Conservation (phyloP, 2,888 invertebrate genomes). For the Drosophila stalkeri region DNA sequence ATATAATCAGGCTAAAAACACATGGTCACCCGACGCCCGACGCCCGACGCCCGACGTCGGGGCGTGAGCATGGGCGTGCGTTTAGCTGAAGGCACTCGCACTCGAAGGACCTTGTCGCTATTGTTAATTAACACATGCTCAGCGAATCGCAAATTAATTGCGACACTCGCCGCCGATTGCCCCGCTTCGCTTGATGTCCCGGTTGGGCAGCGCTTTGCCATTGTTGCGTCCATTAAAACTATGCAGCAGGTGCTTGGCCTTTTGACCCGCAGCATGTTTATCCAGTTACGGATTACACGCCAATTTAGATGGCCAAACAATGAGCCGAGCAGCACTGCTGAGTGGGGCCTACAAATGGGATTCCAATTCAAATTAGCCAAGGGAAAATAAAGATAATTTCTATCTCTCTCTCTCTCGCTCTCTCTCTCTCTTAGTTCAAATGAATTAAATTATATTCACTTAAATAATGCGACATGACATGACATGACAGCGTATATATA, state of each 20-base stretch:
- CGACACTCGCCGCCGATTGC: conserved; percentile 53
- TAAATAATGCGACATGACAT: not conserved
- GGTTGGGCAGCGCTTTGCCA: not conserved
- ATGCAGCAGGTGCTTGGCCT: conserved; percentile 11
- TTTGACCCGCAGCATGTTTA: conserved; percentile 11
- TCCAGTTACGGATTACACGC: not conserved
- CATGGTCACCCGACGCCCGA: conserved; percentile 53
- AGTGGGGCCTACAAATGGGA: not conserved
- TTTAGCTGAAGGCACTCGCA: conserved; percentile 23
- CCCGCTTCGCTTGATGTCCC: conserved; percentile 26
- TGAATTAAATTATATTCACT: not conserved
- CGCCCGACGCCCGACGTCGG: not conserved
- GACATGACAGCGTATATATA: too few relatives aligned
- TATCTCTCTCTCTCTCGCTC: not conserved
- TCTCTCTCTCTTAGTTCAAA: not conserved
- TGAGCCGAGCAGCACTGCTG: not conserved
- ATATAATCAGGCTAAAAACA: conserved; percentile 77
- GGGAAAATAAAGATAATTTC: too few relatives aligned
- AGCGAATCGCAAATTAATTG: conserved; percentile 84
- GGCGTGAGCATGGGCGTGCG: not conserved
- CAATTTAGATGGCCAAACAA: conserved; percentile 2
- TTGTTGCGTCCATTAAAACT: conserved; percentile 16
- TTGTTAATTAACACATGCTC: conserved; percentile 84
- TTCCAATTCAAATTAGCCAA: not conserved
- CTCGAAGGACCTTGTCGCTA: conserved; percentile 68